phyloP scores from a whole-genome alignment of 1,140 invertebrate species.

The Manduca sexta region DNA sequence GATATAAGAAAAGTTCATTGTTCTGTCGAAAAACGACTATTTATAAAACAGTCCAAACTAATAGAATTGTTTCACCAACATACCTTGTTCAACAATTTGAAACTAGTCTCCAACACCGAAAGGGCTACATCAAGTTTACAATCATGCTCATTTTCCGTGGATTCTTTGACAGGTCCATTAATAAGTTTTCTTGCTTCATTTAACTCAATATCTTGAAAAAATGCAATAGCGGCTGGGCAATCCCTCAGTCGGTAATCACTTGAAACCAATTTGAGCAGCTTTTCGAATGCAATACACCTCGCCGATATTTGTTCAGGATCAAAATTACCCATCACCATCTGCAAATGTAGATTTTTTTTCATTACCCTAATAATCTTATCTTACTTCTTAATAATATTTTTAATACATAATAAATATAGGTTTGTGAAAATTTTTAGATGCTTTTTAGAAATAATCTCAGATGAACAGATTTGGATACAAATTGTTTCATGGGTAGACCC shows the following conservation, averaged over 20 bases:
- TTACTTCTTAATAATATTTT: too few relatives aligned
- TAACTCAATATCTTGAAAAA: conserved; percentile 81
- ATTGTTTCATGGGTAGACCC: too few relatives aligned
- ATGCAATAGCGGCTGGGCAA: conserved; percentile 76
- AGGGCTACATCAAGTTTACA: conserved; percentile 78
- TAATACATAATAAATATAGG: too few relatives aligned
- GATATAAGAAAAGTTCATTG: too few relatives aligned
- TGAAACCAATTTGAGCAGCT: conserved; percentile 77
- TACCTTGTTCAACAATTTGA: conserved; percentile 82
- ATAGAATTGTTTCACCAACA: not conserved
- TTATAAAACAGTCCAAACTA: not conserved
- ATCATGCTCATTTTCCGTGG: too few relatives aligned
- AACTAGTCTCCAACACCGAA: conserved; percentile 79
- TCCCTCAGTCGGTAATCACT: conserved; percentile 75
- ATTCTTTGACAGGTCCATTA: too few relatives aligned
- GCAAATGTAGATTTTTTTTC: conserved; percentile 20
- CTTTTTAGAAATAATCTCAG: too few relatives aligned
- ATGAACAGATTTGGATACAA: too few relatives aligned
- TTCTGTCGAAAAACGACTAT: too few relatives aligned
- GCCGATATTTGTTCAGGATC: conserved; percentile 79
- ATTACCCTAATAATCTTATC: too few relatives aligned
- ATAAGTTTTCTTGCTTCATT: conserved; percentile 76
- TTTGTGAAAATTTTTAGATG: too few relatives aligned
- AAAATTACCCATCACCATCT: conserved; percentile 83
- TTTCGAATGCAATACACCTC: conserved; percentile 82